Evolutionary conservation across 2,797 vertebrate species (phyloP).

Genomic region (Lagodon rhomboides): DNA sequence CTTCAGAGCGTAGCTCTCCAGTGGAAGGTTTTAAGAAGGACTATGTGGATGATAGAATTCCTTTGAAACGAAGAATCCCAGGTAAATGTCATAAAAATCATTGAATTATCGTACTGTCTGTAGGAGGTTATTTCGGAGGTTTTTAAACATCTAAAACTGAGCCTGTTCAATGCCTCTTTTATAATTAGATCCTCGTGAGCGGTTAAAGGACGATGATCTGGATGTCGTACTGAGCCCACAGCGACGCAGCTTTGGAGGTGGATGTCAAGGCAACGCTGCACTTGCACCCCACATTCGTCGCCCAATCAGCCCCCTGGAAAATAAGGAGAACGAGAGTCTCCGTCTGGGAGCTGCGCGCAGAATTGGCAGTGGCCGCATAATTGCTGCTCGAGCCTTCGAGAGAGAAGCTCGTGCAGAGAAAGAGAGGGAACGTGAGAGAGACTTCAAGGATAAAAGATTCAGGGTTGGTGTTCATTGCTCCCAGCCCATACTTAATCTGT

Average conservation of each 20-base stretch:
- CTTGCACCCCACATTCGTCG: conserved; percentile 85
- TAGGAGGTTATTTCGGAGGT: not conserved
- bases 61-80: conserved; percentile 93
- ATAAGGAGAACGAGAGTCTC: conserved; percentile 93
- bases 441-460: conserved; percentile 98
- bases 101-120: not conserved
- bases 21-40: conserved; percentile 95
- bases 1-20: conserved; percentile 92
- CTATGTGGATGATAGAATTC: conserved; percentile 89
- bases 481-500: conserved; percentile 3
- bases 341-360: conserved; percentile 91
- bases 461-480: conserved; percentile 86
- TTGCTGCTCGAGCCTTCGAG: conserved; percentile 92
- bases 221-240: conserved; percentile 97
- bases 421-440: conserved; percentile 93
- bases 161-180: not conserved
- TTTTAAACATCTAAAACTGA: not conserved
- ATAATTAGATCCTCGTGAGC: conserved; percentile 93
- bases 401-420: conserved; percentile 93
- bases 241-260: conserved; percentile 95
- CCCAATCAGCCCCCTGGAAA: conserved; percentile 93
- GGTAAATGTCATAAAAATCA: conserved; percentile 78
- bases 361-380: conserved; percentile 97
- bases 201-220: conserved; percentile 97
- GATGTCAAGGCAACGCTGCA: conserved; percentile 91